These are phyloP conservation scores for Hylaea fasciaria DNA, from an alignment of 2,888 invertebrate species.

Conservation along the genomic window DNA sequence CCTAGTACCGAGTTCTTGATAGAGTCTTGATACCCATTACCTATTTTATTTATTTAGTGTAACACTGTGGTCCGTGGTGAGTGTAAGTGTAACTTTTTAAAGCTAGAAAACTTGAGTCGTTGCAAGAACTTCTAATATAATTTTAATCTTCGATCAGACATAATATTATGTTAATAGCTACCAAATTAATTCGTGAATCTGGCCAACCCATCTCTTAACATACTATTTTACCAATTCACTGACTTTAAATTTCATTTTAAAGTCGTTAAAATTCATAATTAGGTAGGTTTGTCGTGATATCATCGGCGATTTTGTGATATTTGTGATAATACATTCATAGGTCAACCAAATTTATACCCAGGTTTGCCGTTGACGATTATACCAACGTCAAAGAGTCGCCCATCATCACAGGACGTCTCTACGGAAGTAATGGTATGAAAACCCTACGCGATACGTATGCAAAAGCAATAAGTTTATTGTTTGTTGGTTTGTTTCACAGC, in stretches of 20 bases:
- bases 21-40: no score
- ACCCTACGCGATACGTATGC: no score
- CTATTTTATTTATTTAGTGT: no score
- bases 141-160: not conserved
- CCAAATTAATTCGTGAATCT: slow-evolving; percentile 34
- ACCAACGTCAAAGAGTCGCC: no score
- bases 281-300: slow-evolving; percentile 26
- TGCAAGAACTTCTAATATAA: slow-evolving; percentile 34
- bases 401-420: no score
- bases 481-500: no score
- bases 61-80: no score
- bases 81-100: no score
- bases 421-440: no score
- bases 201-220: slow-evolving; percentile 37
- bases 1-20: no score
- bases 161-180: slow-evolving; percentile 39
- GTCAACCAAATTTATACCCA: not conserved
- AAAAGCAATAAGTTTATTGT: no score
- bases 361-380: no score
- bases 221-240: slow-evolving; percentile 30
- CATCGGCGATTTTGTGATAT: slow-evolving; percentile 8
- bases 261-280: slow-evolving; percentile 26
- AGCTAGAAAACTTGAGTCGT: slow-evolving; percentile 1
- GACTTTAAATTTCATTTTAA: slow-evolving; percentile 29
- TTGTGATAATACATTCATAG: not conserved